Evolutionary conservation across 2,113 vertebrate species (phyloP), one percentile per base, ranked within the genome.

Genomic region (Barnardius zonarius): DNA sequence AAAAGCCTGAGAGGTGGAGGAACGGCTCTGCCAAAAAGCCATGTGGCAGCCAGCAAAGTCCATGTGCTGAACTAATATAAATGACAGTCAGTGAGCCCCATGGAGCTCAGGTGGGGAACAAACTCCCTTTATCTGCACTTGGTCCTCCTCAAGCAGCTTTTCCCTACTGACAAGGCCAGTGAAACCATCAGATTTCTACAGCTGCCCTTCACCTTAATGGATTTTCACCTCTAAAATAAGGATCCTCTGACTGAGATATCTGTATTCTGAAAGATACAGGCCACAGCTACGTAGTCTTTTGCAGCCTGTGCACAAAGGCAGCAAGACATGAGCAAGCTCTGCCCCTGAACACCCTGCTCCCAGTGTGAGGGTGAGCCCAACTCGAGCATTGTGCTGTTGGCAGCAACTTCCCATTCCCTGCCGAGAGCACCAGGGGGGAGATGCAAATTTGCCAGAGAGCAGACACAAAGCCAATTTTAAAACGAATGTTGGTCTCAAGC

Each of bases 391-490:
- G 2, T 1, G 1, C 39, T 12, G 31, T 41, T 14, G 31, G n/a
- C 55, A 79, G 77, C 44, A 46, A 10, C 90, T 73, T 23, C 61
- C 81, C 63, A 63, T 31, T 11, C 31, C 48, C 52, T 30, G 54
- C 52, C 10, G 37, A 17, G 25, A 83, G 20, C 41, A 41, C 31
- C 14, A 25, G 6, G 13, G 31, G 59, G 37, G 5, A 63, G 41
- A 57, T 7, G 51, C 19, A 59, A 43, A 83, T 66, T 49, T 17
- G 31, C 19, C 39, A 9, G 35, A 37, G 4, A 76, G 31, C 49
- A 64, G 51, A 86, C 51, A 75, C 17, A 91, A 95, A 96, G 62
- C 48, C 81, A 76, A 84, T 92, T 86, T 92, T 39, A 67, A 95
- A 93, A 61, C 14, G 64, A 78, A 64, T 0, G 2, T 6, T 78